Conservation (phyloP, 1,140 invertebrate species). For the Euschistus heros region DNA sequence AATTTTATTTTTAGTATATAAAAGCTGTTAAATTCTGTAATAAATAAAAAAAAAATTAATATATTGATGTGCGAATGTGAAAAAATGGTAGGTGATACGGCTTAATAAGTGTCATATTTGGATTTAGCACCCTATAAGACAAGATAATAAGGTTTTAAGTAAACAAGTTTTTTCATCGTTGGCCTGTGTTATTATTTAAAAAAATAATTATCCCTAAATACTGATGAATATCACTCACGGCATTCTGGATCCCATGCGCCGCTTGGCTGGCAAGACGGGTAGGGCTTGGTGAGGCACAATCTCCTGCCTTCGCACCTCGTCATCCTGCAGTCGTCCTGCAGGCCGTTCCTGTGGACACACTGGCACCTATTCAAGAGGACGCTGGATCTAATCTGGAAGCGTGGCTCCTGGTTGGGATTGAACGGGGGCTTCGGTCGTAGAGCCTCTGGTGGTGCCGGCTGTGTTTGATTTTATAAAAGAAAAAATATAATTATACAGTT, state of each 20-base stretch:
- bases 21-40: too few species aligned
- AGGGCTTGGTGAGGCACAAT: constrained; percentile 51
- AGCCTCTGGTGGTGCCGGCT: neutral
- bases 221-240: neutral
- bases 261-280: constrained; percentile 50
- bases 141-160: too few species aligned
- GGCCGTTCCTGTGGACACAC: constrained; percentile 58
- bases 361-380: constrained; percentile 47
- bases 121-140: too few species aligned
- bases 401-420: neutral
- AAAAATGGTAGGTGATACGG: too few species aligned
- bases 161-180: too few species aligned
- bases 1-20: too few species aligned
- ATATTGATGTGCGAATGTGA: too few species aligned
- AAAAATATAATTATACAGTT: too few species aligned
- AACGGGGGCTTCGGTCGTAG: neutral
- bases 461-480: neutral
- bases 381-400: neutral
- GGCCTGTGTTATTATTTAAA: too few species aligned
- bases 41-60: too few species aligned
- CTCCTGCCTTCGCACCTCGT: constrained; percentile 53
- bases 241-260: neutral
- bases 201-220: too few species aligned
- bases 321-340: constrained; percentile 59
- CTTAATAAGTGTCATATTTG: too few species aligned